Evolutionary conservation across 2,113 vertebrate species (phyloP).

Genomic region (Cichladusa arquata): DNA sequence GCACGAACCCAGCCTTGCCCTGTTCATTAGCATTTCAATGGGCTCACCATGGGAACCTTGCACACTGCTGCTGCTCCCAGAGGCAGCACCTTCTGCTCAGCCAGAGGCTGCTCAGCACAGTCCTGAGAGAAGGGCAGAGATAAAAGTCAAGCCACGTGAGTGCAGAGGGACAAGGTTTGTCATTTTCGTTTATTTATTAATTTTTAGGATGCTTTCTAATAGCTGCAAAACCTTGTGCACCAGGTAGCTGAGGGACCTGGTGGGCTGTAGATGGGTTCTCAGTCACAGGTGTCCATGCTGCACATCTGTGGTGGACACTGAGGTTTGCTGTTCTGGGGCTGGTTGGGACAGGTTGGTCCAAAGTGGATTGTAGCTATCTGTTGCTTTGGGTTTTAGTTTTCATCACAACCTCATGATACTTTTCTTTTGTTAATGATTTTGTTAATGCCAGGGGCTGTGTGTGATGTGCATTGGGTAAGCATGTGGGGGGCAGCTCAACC

Average conservation of each 20-base stretch:
- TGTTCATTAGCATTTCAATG: neutral
- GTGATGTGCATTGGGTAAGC: fast-evolving
- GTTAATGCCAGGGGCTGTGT: fast-evolving
- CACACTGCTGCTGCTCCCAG: neutral
- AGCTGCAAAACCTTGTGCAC: neutral
- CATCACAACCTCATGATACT: neutral
- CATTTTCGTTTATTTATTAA: neutral
- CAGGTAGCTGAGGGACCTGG: neutral
- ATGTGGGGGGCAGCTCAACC: neutral
- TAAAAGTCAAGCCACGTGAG: neutral
- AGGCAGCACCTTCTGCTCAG: neutral
- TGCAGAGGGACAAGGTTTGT: neutral
- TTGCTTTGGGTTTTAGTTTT: neutral
- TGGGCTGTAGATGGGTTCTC: fast-evolving
- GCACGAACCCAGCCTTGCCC: neutral
- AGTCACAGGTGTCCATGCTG: neutral
- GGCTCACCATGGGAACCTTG: neutral
- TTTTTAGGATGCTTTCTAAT: neutral
- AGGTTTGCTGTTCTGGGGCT: neutral
- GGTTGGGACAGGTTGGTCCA: neutral
- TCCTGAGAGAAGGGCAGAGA: neutral
- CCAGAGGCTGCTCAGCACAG: neutral
- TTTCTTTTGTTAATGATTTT: neutral
- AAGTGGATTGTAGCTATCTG: fast-evolving
- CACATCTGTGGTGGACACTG: neutral